A percentile compares a stretch with the other conserved stretches of the same genome.
These are phyloP conservation scores for Machimus atricapillus DNA, from an alignment of 2,888 invertebrate genomes.

Conservation along the genomic window DNA sequence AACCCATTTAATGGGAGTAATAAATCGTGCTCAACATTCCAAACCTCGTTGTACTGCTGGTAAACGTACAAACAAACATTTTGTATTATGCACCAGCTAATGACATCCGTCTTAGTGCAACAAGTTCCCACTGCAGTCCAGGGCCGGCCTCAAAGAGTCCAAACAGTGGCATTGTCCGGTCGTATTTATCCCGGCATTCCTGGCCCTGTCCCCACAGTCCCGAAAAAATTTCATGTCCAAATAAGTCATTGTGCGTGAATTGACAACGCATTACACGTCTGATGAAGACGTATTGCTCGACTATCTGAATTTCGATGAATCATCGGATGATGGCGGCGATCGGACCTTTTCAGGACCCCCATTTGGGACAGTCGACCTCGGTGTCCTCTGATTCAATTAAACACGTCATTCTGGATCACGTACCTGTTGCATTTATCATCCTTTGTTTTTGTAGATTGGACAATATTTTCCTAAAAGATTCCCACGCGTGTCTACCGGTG, in stretches of 20 bases:
- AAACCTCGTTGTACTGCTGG: not conserved
- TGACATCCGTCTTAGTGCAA: constrained; percentile 30
- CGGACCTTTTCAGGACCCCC: not conserved
- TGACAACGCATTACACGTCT: constrained; percentile 9
- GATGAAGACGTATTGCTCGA: not conserved
- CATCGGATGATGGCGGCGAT: not conserved
- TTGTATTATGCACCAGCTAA: not conserved
- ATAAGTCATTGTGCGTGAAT: constrained; percentile 1
- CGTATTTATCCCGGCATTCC: not conserved
- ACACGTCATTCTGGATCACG: not conserved
- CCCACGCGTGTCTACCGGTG: constrained; percentile 1
- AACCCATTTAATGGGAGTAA: not conserved
- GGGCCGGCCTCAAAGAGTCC: not conserved
- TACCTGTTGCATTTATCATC: not conserved
- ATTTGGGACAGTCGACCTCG: not conserved
- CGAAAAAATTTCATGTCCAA: constrained; percentile 16
- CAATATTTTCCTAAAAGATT: not conserved
- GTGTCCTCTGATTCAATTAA: not conserved
- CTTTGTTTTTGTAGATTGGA: constrained; percentile 12
- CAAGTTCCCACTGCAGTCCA: not conserved
- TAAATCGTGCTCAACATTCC: constrained; percentile 22
- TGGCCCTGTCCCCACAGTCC: not conserved
- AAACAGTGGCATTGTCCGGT: constrained; percentile 18
- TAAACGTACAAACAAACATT: constrained; percentile 27
- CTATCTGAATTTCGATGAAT: not conserved